A percentile compares a stretch with the other conserved stretches of the same genome.
phyloP scores from a whole-genome alignment of 2,888 invertebrate genomes.

The Entomobrya multifasciata region DNA sequence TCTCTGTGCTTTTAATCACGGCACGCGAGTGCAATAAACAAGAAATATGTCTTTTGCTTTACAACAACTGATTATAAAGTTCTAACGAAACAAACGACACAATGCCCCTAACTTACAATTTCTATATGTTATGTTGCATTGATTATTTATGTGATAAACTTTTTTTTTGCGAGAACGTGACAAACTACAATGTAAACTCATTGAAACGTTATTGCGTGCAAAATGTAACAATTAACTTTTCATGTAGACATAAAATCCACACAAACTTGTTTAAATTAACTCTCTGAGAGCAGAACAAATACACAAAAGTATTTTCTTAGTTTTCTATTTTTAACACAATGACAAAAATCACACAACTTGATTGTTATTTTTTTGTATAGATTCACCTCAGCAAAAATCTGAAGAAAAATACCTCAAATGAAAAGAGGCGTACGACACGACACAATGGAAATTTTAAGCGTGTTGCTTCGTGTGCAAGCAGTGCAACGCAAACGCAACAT shows the following conservation, averaged over 20 bases:
- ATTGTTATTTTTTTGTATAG: constrained; percentile 28
- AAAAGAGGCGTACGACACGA: neutral
- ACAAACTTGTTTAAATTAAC: neutral
- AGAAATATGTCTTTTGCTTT: neutral
- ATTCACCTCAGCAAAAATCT: constrained; percentile 27
- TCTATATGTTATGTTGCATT: too few species aligned
- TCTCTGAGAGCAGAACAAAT: too few species aligned
- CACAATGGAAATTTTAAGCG: constrained; percentile 5
- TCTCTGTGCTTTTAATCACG: constrained; percentile 4
- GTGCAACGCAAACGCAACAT: constrained; percentile 19
- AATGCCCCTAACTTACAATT: neutral
- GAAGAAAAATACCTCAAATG: constrained; percentile 1
- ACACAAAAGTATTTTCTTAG: constrained; percentile 11
- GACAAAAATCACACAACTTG: too few species aligned
- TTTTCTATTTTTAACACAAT: neutral
- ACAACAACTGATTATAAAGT: neutral
- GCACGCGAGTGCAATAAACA: constrained; percentile 36
- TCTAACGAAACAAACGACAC: neutral
- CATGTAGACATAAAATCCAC: neutral
- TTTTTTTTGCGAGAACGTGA: constrained; percentile 26
- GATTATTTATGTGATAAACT: neutral
- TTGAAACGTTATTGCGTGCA: neutral
- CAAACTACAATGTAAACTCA: constrained; percentile 10
- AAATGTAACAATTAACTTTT: constrained; percentile 35
- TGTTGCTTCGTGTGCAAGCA: constrained; percentile 13